Percentiles rank a stretch among this genome's conserved stretches.
phyloP scores from a whole-genome alignment of 1,140 invertebrate genomes.

The Drosophila simulans region DNA sequence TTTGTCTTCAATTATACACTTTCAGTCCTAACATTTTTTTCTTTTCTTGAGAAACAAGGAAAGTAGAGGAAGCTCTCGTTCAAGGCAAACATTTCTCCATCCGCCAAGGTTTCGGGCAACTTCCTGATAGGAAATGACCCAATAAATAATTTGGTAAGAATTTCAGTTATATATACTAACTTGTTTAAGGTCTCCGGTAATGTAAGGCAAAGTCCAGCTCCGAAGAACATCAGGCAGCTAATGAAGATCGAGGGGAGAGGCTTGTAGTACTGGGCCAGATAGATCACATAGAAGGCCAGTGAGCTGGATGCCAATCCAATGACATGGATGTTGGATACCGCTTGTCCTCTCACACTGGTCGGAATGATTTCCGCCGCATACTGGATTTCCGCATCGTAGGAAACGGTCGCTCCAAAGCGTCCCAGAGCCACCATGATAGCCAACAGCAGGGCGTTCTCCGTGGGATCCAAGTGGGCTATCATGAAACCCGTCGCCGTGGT shows the following conservation, averaged over 20 bases:
- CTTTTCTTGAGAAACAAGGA: conserved; percentile 34
- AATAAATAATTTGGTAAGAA: not conserved
- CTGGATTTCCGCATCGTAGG: conserved; percentile 87
- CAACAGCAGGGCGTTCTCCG: conserved; percentile 60
- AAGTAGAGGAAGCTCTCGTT: conserved; percentile 77
- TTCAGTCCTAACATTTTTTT: not conserved
- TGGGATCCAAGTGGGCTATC: conserved; percentile 53
- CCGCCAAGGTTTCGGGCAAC: conserved; percentile 86
- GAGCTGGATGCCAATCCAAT: conserved; percentile 85
- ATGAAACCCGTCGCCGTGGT: conserved; percentile 73
- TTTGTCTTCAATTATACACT: not conserved
- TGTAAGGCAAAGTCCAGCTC: conserved; percentile 86
- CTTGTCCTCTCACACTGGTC: conserved; percentile 87
- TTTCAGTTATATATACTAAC: conserved; percentile 5
- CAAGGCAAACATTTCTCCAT: conserved; percentile 87
- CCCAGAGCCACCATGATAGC: conserved; percentile 85
- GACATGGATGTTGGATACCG: conserved; percentile 86
- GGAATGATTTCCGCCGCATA: conserved; percentile 89
- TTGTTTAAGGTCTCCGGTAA: conserved; percentile 87
- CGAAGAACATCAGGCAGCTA: conserved; percentile 85
- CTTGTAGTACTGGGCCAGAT: conserved; percentile 84
- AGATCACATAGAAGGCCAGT: conserved; percentile 77
- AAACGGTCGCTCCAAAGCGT: conserved; percentile 87
- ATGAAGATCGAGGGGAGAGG: conserved; percentile 86
- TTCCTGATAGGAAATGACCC: conserved; percentile 41